Evolutionary conservation across 2,888 invertebrate species (phyloP).

Genomic region (Sipha maydis): DNA sequence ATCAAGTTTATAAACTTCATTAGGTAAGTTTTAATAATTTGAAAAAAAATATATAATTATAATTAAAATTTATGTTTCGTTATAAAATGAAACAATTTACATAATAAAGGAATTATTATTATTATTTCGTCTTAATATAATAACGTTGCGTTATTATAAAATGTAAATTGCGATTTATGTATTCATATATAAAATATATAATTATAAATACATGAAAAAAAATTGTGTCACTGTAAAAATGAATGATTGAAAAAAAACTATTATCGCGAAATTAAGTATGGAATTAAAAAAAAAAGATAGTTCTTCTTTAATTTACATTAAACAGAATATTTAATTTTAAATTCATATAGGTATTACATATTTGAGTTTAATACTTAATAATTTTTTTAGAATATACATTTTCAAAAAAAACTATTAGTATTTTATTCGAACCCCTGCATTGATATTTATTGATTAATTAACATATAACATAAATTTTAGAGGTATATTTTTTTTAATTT

Average conservation of each 20-base stretch:
- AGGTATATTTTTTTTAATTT: neutral
- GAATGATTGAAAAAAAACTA: too few species aligned
- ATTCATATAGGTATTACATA: neutral
- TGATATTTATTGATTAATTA: neutral
- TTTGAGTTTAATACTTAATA: too few species aligned
- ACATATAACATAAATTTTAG: neutral
- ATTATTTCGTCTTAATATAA: neutral
- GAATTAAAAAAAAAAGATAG: too few species aligned
- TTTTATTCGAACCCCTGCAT: neutral
- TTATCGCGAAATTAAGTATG: too few species aligned
- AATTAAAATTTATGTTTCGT: slow-evolving; percentile 12
- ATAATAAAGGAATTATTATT: neutral
- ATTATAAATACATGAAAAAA: too few species aligned
- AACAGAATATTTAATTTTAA: neutral
- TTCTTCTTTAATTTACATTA: neutral
- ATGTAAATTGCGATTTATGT: neutral
- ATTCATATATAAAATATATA: neutral
- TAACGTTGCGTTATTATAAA: neutral
- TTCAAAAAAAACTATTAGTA: neutral
- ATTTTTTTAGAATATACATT: too few species aligned
- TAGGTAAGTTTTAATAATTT: slow-evolving; percentile 21
- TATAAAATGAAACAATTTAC: neutral
- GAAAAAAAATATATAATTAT: neutral
- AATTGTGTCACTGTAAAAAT: too few species aligned
- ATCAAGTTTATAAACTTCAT: neutral